These are phyloP conservation scores for Helarctos malayanus DNA, from an alignment of 2,797 vertebrate species.

Conservation along the genomic window DNA sequence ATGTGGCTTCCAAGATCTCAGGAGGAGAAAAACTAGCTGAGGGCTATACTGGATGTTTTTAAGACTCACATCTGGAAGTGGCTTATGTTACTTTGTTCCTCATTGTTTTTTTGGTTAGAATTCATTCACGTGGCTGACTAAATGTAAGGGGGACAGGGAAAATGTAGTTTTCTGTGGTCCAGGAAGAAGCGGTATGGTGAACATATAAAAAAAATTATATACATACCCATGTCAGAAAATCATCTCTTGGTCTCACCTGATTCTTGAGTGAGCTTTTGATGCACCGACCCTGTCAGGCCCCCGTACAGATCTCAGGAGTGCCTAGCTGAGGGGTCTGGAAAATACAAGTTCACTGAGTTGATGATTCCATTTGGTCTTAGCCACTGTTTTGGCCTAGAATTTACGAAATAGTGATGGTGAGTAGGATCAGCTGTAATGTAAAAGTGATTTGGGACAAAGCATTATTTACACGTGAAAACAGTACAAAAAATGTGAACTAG, in stretches of 20 bases:
- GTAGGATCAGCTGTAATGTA: background rate
- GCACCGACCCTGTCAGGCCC: background rate
- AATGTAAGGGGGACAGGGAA: background rate
- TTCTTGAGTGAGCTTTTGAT: background rate
- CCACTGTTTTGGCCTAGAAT: background rate
- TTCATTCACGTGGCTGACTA: background rate
- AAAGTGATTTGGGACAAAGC: background rate
- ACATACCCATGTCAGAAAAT: background rate
- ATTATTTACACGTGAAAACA: background rate
- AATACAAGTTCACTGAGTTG: background rate
- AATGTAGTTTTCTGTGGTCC: background rate
- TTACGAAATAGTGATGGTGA: background rate
- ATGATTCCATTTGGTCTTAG: background rate
- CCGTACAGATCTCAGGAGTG: background rate
- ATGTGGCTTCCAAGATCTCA: background rate
- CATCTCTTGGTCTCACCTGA: background rate
- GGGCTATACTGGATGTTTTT: background rate
- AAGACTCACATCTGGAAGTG: background rate
- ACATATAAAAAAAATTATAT: background rate
- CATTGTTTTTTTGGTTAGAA: slow-evolving; percentile 20
- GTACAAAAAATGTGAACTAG: background rate
- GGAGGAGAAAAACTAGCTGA: background rate
- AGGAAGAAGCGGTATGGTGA: background rate
- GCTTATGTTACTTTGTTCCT: slow-evolving; percentile 34
- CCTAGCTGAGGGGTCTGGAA: background rate